Conservation (phyloP, 2,113 vertebrate species). For the Myrmecobius fasciatus region DNA sequence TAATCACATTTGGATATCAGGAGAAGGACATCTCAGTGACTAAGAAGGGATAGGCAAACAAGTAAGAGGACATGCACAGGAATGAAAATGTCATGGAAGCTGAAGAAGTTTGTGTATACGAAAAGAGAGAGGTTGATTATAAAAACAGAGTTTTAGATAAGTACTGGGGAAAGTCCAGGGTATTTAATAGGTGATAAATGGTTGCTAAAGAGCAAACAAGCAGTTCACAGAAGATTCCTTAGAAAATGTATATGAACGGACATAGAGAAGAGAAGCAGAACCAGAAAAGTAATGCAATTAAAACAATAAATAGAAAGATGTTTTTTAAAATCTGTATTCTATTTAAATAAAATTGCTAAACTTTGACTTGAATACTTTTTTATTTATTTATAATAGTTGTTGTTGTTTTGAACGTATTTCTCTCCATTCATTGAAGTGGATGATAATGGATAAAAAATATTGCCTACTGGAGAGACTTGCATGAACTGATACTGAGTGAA, state of each 20-base stretch:
- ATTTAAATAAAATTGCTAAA: background rate
- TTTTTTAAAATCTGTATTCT: background rate
- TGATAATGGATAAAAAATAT: background rate
- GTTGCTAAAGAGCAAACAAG: background rate
- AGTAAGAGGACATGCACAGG: background rate
- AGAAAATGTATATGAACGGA: background rate
- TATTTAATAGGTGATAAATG: background rate
- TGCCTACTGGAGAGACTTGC: too few relatives aligned
- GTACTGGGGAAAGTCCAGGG: background rate
- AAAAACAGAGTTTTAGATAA: background rate
- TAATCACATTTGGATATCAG: background rate
- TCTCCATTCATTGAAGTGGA: background rate
- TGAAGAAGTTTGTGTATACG: background rate
- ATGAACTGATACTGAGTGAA: too few relatives aligned
- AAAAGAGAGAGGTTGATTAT: background rate
- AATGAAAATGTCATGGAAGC: background rate
- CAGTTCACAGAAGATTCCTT: background rate
- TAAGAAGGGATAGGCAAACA: background rate
- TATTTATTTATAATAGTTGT: too few relatives aligned
- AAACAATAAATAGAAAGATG: too few relatives aligned
- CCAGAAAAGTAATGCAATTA: background rate
- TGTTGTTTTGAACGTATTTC: background rate
- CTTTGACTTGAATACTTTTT: background rate
- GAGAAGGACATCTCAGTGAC: background rate
- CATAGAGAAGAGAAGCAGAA: background rate